phyloP scores from a whole-genome alignment of 1,140 invertebrate genomes.

The Drosophila varians region DNA sequence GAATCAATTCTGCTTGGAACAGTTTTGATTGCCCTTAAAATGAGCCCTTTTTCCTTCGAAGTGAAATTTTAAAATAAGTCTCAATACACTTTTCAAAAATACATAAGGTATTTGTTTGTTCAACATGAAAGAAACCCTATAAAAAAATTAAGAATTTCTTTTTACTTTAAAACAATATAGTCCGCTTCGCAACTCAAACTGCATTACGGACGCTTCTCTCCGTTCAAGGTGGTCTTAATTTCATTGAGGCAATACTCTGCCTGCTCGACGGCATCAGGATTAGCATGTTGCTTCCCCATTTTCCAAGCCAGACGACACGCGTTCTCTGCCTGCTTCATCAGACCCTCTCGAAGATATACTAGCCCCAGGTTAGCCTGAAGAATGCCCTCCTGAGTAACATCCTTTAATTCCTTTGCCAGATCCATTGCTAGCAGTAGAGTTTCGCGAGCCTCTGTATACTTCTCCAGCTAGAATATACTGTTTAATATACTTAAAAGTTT shows the following conservation, averaged over 20 bases:
- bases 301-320: slow-evolving; percentile 89
- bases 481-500: not conserved
- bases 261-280: slow-evolving; percentile 87
- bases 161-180: slow-evolving; percentile 26
- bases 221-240: slow-evolving; percentile 84
- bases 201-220: slow-evolving; percentile 13
- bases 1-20: not conserved
- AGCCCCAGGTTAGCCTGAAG: slow-evolving; percentile 94
- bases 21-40: not conserved
- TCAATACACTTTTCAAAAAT: not conserved
- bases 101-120: not conserved
- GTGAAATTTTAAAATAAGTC: not conserved
- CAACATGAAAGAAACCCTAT: not conserved
- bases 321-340: slow-evolving; percentile 89
- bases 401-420: slow-evolving; percentile 86
- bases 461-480: slow-evolving; percentile 84
- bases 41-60: not conserved
- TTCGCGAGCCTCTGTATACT: slow-evolving; percentile 88
- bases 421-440: slow-evolving; percentile 90
- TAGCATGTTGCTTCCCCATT: slow-evolving; percentile 87
- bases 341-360: slow-evolving; percentile 89
- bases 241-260: slow-evolving; percentile 89
- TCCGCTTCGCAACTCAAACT: not conserved
- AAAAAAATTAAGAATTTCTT: slow-evolving; percentile 14
- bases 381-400: slow-evolving; percentile 88